Base-by-base conservation (phyloP, 2,888 invertebrate genomes). In the Gnatocerus cornutus region DNA sequence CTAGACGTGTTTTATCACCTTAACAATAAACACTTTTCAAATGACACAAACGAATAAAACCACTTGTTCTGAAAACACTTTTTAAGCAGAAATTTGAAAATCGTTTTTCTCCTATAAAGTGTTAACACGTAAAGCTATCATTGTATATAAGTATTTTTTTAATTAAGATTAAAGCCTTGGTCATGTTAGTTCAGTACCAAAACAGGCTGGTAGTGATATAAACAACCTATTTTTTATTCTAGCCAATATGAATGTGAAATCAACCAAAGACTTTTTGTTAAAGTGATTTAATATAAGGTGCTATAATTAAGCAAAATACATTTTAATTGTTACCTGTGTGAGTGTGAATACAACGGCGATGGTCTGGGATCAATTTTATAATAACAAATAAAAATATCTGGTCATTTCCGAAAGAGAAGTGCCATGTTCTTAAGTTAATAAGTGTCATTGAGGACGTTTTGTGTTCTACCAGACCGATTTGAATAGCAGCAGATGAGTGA, bases 271-370 rank as follows among this genome's bases (percentile, higher is more conserved):
- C 75, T 71, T 76, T 77, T 74, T 73, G 68, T 72, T 76, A 46
- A 76, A 74, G 77, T 78, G 77, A 77, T 78, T 76, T 52, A 69
- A 76, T 69, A 71, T 76, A 76, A 78, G 78, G 77, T 78, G 78
- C 78, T 78, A 77, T 72, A 74, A 74, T 46, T 71, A 68, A 73
- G 43, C 43, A 64, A 45, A 64, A 30, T 62, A 37, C 37, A 43
- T 33, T 62, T 39, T 16, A 48, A 43, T 46, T 43, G 59, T 52
- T 67, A 59, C 52, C 58, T 50, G 43, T 29, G 41, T 58, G 21
- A 16, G 45, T 37, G 29, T 58, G 29, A 52, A 27, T 56, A 37
- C 21, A 52, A 16, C n/a, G 33, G 27, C 46, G 29, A 48, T 30
- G 66, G 58, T 66, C 66, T 66, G 66, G 58, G 37, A 46, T 46